A percentile compares a stretch with the other conserved stretches of the same genome.
phyloP scores from a whole-genome alignment of 64 coral and sea anemone genomes.

The Trachythela sp. region DNA sequence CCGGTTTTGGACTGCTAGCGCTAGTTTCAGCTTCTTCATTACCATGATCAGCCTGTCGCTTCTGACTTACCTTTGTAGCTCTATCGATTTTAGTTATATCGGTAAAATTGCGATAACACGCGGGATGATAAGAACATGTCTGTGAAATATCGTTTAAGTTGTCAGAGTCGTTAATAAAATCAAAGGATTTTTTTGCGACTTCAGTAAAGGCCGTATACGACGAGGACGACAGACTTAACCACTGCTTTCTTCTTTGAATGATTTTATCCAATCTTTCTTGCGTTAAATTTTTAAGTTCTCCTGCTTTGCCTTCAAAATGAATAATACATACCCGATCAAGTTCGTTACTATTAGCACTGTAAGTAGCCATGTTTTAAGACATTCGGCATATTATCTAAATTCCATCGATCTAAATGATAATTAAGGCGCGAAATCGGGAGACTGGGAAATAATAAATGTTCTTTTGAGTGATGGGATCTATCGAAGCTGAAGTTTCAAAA shows the following conservation, averaged over 20 bases:
- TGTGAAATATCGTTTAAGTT: not conserved
- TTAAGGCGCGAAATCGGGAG: not conserved
- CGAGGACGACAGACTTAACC: not conserved
- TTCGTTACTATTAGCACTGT: too few relatives aligned
- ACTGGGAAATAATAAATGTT: not conserved
- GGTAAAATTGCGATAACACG: not conserved
- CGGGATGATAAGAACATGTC: not conserved
- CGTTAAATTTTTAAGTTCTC: not conserved
- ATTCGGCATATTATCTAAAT: not conserved
- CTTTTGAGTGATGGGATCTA: not conserved
- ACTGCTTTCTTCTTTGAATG: not conserved
- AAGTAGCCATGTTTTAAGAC: not conserved
- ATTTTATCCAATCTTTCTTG: not conserved
- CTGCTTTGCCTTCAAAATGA: not conserved
- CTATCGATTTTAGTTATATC: slow-evolving; percentile 9
- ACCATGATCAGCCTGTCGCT: not conserved
- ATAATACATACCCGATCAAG: not conserved
- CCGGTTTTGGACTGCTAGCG: not conserved
- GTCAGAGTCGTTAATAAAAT: not conserved
- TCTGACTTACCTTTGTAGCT: not conserved
- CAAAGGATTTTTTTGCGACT: not conserved
- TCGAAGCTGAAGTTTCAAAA: not conserved
- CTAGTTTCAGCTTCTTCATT: not conserved
- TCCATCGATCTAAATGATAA: not conserved
- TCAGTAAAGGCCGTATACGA: not conserved